Evolutionary conservation across 2,113 vertebrate genomes (phyloP).

Genomic region (Psilopogon haemacephalus): DNA sequence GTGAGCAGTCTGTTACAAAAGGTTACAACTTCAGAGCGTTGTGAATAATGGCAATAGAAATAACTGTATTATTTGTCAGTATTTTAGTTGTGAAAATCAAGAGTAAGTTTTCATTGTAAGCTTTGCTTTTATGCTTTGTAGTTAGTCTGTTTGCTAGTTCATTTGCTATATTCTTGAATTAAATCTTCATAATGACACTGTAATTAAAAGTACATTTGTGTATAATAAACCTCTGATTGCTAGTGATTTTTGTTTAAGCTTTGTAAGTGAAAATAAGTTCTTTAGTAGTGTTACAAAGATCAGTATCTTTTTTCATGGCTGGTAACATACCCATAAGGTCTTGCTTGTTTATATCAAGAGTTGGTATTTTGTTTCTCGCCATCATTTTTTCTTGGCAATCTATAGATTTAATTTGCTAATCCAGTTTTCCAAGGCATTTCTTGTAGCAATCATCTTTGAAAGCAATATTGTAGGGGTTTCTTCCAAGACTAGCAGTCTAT

Average conservation of each 20-base stretch:
- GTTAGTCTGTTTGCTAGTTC: neutral
- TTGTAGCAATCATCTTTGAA: constrained; percentile 15
- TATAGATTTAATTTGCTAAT: neutral
- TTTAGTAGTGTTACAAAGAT: neutral
- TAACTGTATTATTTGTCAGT: neutral
- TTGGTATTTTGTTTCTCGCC: neutral
- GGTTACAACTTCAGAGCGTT: neutral
- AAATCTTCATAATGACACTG: neutral
- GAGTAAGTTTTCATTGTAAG: neutral
- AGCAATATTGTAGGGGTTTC: neutral
- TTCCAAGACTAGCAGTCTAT: constrained; percentile 4
- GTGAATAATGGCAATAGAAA: neutral
- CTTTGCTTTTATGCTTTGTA: neutral
- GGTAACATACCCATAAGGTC: neutral
- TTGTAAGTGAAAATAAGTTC: neutral
- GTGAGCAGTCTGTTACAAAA: neutral
- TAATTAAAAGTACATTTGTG: neutral
- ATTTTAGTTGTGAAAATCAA: neutral
- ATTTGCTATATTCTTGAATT: neutral
- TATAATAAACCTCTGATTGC: neutral
- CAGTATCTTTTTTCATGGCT: neutral
- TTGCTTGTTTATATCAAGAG: neutral
- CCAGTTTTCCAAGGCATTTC: neutral
- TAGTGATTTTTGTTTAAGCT: neutral
- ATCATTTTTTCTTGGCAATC: neutral